Evolutionary conservation across 2,888 invertebrate genomes (phyloP).

Genomic region (Argyresthia albistria): DNA sequence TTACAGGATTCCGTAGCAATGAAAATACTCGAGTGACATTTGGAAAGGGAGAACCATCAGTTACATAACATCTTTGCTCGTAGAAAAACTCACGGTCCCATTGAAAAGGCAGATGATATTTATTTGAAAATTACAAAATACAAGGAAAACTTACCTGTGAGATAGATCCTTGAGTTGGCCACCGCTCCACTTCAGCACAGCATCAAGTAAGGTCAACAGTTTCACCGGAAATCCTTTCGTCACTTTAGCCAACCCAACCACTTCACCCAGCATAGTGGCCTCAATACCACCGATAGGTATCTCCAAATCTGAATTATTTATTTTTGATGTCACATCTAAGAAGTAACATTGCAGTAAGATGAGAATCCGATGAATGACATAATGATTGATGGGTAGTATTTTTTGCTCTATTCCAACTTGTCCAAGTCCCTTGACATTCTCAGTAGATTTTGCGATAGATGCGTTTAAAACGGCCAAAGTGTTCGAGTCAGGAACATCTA

Average conservation of each 20-base stretch:
- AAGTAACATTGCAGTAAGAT: constrained; percentile 30
- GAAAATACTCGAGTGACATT: no score
- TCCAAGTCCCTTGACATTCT: constrained; percentile 14
- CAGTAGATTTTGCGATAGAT: constrained; percentile 20
- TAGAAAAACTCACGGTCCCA: no score
- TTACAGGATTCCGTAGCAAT: no score
- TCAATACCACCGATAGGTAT: not conserved
- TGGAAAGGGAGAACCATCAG: no score
- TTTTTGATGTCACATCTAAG: constrained; percentile 19
- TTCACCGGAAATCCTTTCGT: constrained; percentile 37
- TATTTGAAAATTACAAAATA: no score
- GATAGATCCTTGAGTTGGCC: constrained; percentile 15
- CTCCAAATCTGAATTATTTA: constrained; percentile 2
- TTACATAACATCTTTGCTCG: no score
- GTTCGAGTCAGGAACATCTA: constrained; percentile 35
- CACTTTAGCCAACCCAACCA: constrained; percentile 16
- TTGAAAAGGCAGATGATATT: no score
- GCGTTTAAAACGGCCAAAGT: constrained; percentile 23
- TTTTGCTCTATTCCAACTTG: constrained; percentile 25
- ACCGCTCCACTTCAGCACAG: constrained; percentile 24
- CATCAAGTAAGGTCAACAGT: constrained; percentile 35
- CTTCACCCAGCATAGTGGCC: constrained; percentile 14
- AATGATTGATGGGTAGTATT: constrained; percentile 73
- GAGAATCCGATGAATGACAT: constrained; percentile 52
- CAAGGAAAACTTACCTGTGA: constrained; percentile 31